Evolutionary conservation across 2,113 vertebrate genomes (phyloP).

Genomic region (Collichthys lucidus): DNA sequence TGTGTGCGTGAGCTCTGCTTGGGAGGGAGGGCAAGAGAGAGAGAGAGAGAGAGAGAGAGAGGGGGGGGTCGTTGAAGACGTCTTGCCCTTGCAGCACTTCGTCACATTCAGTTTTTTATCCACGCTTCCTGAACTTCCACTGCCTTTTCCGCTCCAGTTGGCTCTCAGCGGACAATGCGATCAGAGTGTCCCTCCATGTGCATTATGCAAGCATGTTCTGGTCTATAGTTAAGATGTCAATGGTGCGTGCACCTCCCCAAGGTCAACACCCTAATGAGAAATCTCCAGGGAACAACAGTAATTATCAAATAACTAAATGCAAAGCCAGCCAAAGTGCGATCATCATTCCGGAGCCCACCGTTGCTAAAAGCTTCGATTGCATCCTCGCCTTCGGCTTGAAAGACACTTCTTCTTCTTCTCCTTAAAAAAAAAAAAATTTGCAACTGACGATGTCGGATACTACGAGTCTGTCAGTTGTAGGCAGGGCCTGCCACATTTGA

Average conservation of each 20-base stretch:
- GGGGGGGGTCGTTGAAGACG: slow-evolving; percentile 47
- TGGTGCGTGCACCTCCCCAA: slow-evolving; percentile 77
- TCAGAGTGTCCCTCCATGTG: slow-evolving; percentile 71
- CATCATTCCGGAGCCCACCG: slow-evolving; percentile 68
- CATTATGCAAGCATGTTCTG: slow-evolving; percentile 63
- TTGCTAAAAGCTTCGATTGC: slow-evolving; percentile 67
- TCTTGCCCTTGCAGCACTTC: slow-evolving; percentile 75
- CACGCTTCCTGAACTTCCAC: slow-evolving; percentile 78
- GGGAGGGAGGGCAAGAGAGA: background rate
- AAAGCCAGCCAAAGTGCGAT: slow-evolving; percentile 57
- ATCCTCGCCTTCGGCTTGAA: slow-evolving; percentile 30
- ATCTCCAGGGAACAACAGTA: slow-evolving; percentile 72
- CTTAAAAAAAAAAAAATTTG: background rate
- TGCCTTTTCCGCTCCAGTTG: slow-evolving; percentile 80
- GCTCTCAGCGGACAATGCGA: slow-evolving; percentile 68
- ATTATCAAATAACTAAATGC: slow-evolving; percentile 78
- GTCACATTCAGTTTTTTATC: slow-evolving; percentile 72
- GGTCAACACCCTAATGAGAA: slow-evolving; percentile 82
- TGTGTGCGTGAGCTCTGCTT: background rate
- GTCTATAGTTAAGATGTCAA: slow-evolving; percentile 80
- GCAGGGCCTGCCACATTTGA: slow-evolving; percentile 64
- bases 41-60: background rate
- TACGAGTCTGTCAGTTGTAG: slow-evolving; percentile 58
- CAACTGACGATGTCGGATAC: slow-evolving; percentile 47
- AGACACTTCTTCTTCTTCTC: background rate